phyloP scores from a whole-genome alignment of 2,888 invertebrate genomes.

The Gnatocerus cornutus region DNA sequence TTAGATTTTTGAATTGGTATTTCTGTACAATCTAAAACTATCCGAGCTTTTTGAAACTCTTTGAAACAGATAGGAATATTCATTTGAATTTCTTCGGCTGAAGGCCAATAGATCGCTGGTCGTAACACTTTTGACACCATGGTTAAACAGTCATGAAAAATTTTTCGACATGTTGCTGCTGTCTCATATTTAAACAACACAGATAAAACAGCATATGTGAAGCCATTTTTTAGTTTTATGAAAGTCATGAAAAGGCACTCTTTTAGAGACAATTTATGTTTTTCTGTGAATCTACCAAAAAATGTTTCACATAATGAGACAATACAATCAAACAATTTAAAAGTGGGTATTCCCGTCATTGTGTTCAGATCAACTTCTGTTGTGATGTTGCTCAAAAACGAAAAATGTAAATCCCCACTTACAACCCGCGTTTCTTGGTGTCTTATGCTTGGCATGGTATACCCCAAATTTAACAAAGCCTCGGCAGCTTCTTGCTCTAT shows the following conservation, averaged over 20 bases:
- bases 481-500: no score
- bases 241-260: not conserved
- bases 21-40: not conserved
- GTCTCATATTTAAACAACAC: not conserved
- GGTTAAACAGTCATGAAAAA: not conserved
- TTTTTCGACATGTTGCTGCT: not conserved
- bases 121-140: not conserved
- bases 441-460: not conserved
- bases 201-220: not conserved
- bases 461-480: no score
- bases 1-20: not conserved
- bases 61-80: not conserved
- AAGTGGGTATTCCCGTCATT: not conserved
- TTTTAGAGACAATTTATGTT: not conserved
- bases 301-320: not conserved
- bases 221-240: not conserved
- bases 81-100: not conserved
- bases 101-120: not conserved
- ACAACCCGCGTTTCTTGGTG: not conserved
- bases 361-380: not conserved
- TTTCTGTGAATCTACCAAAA: not conserved
- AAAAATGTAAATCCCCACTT: not conserved
- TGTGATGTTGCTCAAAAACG: not conserved
- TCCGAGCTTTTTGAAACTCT: not conserved
- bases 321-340: not conserved